Conservation (phyloP, 37 sponge, comb jelly and placozoan genomes). For the Cladorhizidae sp. region DNA sequence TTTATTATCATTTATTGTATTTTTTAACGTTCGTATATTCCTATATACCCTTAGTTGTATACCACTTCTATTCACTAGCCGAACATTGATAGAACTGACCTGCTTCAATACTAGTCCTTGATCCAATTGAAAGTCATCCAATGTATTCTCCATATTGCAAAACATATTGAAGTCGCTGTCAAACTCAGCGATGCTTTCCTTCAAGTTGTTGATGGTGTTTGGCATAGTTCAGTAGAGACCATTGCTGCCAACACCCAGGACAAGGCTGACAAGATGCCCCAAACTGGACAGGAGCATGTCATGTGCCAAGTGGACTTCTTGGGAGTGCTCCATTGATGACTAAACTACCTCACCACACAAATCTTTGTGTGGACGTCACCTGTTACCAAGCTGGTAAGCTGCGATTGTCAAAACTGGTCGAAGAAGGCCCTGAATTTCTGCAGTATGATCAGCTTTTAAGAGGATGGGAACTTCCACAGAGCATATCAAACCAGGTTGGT, state of each 20-base stretch:
- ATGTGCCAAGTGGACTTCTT: slow-evolving; percentile 46
- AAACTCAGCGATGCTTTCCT: slow-evolving; percentile 29
- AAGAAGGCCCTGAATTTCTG: slow-evolving; percentile 64
- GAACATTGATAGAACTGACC: slow-evolving; percentile 39
- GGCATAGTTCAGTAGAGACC: slow-evolving; percentile 61
- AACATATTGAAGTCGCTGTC: slow-evolving; percentile 67
- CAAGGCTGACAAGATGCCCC: slow-evolving; percentile 32
- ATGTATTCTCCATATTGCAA: slow-evolving; percentile 35
- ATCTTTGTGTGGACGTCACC: slow-evolving; percentile 38
- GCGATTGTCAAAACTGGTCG: slow-evolving; percentile 41
- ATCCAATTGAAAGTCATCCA: slow-evolving; percentile 54
- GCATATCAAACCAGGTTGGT: slow-evolving; percentile 41
- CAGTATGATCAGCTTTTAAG: slow-evolving; percentile 31
- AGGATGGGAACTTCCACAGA: slow-evolving; percentile 63
- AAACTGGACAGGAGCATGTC: slow-evolving; percentile 62
- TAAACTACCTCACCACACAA: no score
- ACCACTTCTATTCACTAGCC: slow-evolving; percentile 46
- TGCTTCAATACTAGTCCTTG: slow-evolving; percentile 45
- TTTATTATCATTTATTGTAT: no score
- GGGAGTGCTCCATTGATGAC: slow-evolving; percentile 59
- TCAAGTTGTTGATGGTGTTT: slow-evolving; percentile 28
- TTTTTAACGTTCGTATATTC: no score
- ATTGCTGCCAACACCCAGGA: slow-evolving; percentile 65
- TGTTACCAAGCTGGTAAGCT: slow-evolving; percentile 63
- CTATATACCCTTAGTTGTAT: no score